Conservation (phyloP, 2,888 invertebrate genomes). For the Cryptocheilus praepositus region DNA sequence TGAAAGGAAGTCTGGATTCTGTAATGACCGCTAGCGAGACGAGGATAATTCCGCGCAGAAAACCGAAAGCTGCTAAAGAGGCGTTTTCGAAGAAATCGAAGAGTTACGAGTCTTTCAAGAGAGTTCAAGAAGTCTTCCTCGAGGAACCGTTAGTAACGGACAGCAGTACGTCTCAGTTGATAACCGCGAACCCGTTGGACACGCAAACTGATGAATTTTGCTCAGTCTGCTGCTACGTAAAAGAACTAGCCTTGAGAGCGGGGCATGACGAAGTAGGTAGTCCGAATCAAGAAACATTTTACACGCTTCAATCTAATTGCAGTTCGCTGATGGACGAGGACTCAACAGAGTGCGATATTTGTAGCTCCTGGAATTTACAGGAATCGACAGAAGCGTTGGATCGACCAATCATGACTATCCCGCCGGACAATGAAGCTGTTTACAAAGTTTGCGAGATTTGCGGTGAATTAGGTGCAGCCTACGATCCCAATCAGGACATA, state of each 20-base stretch:
- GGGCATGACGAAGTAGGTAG: conserved; percentile 42
- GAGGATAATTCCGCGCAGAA: conserved; percentile 36
- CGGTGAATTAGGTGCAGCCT: conserved; percentile 58
- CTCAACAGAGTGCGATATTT: conserved; percentile 71
- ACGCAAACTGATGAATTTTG: conserved; percentile 67
- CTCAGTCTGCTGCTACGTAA: conserved; percentile 66
- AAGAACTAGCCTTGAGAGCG: conserved; percentile 48
- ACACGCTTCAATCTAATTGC: conserved; percentile 63
- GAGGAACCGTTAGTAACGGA: conserved; percentile 61
- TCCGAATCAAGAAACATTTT: conserved; percentile 61
- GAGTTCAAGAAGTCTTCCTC: conserved; percentile 54
- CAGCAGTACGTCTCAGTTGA: conserved; percentile 52
- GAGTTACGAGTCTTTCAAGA: conserved; percentile 71
- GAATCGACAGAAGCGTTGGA: conserved; percentile 56
- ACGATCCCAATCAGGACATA: conserved; percentile 29
- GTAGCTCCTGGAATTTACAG: conserved; percentile 66
- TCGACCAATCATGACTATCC: conserved; percentile 22
- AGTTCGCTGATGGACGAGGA: conserved; percentile 69
- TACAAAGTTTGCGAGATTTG: conserved; percentile 71
- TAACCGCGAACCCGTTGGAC: conserved; percentile 61
- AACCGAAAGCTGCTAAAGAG: conserved; percentile 45
- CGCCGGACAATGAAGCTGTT: conserved; percentile 37
- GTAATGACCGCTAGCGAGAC: conserved; percentile 42
- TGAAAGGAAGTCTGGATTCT: conserved; percentile 53
- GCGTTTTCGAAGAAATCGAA: conserved; percentile 68